These are phyloP conservation scores for Copsychus sechellarum DNA, from an alignment of 2,113 vertebrate genomes.

Conservation along the genomic window DNA sequence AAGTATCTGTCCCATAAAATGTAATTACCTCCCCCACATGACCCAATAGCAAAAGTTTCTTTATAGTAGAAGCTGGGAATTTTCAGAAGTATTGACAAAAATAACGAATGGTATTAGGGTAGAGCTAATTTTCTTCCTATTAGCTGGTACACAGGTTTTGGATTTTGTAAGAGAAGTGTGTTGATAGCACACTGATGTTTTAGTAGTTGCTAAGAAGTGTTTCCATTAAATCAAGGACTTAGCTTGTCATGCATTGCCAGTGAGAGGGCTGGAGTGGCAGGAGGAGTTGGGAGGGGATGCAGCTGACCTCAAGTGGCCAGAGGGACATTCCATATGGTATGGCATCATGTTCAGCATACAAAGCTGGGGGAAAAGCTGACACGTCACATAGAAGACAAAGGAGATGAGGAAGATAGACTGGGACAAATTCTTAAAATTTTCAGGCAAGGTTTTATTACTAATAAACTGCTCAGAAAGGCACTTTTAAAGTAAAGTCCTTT, in stretches of 20 bases:
- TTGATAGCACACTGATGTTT: neutral
- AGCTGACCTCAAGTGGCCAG: neutral
- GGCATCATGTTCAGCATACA: neutral
- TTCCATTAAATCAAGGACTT: neutral
- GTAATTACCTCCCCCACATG: neutral
- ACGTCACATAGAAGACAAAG: neutral
- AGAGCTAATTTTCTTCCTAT: neutral
- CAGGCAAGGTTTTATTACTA: neutral
- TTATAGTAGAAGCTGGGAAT: neutral
- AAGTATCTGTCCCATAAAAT: neutral
- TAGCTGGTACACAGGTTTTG: neutral
- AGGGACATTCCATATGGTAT: neutral
- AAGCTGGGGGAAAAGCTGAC: neutral
- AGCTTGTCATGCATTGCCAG: neutral
- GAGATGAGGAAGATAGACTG: neutral
- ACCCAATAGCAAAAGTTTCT: neutral
- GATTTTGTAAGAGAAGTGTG: neutral
- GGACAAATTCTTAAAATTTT: neutral
- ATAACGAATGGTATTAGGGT: neutral
- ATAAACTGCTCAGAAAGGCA: neutral
- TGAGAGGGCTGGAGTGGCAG: neutral
- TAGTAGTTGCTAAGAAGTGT: neutral
- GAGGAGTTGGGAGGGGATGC: rapidly evolving
- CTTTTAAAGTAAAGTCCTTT: neutral
- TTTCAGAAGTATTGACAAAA: neutral